phyloP scores from a whole-genome alignment of 2,888 invertebrate genomes.

The Allolobophora icterica region DNA sequence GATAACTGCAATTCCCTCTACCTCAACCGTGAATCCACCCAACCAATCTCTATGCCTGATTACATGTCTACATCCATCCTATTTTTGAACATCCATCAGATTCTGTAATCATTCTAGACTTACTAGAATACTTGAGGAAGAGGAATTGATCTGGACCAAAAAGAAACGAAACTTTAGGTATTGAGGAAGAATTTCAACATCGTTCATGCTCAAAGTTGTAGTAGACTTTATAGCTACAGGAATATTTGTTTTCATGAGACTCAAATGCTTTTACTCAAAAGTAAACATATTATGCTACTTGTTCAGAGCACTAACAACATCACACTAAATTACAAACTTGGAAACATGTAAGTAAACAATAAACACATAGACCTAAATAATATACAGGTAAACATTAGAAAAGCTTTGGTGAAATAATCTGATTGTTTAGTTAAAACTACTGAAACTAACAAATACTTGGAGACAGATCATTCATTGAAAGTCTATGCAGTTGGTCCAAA shows the following conservation, averaged over 20 bases:
- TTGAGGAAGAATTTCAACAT: constrained; percentile 1
- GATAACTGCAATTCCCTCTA: too few relatives aligned
- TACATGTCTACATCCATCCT: too few relatives aligned
- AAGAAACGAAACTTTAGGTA: background rate
- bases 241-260: too few relatives aligned
- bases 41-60: too few relatives aligned
- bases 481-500: background rate
- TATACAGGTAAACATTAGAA: background rate
- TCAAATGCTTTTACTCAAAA: background rate
- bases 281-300: background rate
- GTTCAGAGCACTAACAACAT: background rate
- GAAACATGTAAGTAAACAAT: background rate
- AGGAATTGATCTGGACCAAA: background rate
- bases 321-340: background rate
- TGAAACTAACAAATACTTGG: background rate
- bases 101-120: background rate
- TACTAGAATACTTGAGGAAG: background rate
- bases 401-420: background rate
- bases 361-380: background rate
- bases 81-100: too few relatives aligned
- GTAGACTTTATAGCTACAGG: too few relatives aligned
- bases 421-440: background rate
- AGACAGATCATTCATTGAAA: background rate
- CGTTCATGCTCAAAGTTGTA: background rate
- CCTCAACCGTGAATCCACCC: too few relatives aligned